Evolutionary conservation across 2,888 invertebrate genomes (phyloP).

Genomic region (Tillus elongatus): DNA sequence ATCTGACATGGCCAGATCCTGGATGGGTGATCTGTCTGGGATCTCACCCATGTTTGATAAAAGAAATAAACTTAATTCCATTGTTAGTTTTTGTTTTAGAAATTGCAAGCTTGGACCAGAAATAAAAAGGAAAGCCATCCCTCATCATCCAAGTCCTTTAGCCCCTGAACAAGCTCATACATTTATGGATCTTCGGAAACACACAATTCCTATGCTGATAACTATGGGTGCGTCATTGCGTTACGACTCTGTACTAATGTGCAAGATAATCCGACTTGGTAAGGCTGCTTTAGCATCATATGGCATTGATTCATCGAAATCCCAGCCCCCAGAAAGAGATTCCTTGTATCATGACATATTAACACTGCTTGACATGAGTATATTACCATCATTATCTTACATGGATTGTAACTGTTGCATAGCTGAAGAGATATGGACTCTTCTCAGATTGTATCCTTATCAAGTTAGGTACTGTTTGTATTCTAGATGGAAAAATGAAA

Average conservation of each 20-base stretch:
- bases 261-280: conserved; percentile 63
- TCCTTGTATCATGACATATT: conserved; percentile 73
- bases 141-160: conserved; percentile 46
- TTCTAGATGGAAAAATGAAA: conserved; percentile 93
- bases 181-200: conserved; percentile 62
- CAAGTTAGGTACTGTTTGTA: conserved; percentile 79
- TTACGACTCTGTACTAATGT: conserved; percentile 80
- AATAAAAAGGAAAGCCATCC: conserved; percentile 52
- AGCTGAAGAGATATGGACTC: conserved; percentile 91
- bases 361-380: conserved; percentile 75
- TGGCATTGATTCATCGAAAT: conserved; percentile 31
- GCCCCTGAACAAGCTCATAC: conserved; percentile 60
- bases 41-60: too few species aligned
- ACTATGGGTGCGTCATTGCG: conserved; percentile 82
- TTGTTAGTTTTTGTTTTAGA: conserved; percentile 42
- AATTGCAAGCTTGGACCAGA: conserved; percentile 65
- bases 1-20: too few species aligned
- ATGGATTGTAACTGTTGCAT: conserved; percentile 93
- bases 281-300: conserved; percentile 35
- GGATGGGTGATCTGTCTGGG: too few species aligned
- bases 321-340: conserved; percentile 39
- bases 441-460: conserved; percentile 79
- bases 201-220: conserved; percentile 77
- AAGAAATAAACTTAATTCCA: too few species aligned
- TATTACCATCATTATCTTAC: conserved; percentile 84